Evolutionary conservation across 2,888 invertebrate species (phyloP).

Genomic region (Lasioglossum zephyrum): DNA sequence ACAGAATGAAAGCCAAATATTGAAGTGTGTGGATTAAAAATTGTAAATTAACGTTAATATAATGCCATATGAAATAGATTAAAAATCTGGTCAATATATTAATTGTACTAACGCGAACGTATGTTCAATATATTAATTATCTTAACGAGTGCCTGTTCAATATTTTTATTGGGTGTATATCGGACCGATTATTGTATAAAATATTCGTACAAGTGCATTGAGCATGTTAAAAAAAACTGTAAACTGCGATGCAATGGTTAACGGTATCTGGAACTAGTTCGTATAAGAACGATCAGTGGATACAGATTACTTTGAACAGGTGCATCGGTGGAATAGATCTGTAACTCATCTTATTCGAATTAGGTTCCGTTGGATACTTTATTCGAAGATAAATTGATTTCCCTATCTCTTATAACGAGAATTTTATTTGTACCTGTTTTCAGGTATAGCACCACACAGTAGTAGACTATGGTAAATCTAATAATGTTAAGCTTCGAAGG

Average conservation of each 20-base stretch:
- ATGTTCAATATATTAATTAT: no score
- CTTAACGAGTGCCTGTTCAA: not conserved
- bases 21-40: not conserved
- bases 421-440: not conserved
- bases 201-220: not conserved
- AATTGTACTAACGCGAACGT: no score
- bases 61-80: not conserved
- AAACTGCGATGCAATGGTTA: not conserved
- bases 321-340: not conserved
- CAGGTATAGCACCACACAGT: not conserved
- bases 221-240: not conserved
- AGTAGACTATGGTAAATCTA: not conserved
- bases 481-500: no score
- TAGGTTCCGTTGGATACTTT: not conserved
- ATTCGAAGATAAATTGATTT: conserved; percentile 3
- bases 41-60: not conserved
- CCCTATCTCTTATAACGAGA: not conserved
- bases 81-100: not conserved
- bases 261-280: not conserved
- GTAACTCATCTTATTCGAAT: not conserved
- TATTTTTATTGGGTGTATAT: not conserved
- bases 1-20: no score
- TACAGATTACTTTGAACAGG: conserved; percentile 2
- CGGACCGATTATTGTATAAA: no score
- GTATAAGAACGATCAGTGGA: not conserved